Evolutionary conservation across 2,797 vertebrate genomes (phyloP).

Genomic region (Brachyalestes nurse): DNA sequence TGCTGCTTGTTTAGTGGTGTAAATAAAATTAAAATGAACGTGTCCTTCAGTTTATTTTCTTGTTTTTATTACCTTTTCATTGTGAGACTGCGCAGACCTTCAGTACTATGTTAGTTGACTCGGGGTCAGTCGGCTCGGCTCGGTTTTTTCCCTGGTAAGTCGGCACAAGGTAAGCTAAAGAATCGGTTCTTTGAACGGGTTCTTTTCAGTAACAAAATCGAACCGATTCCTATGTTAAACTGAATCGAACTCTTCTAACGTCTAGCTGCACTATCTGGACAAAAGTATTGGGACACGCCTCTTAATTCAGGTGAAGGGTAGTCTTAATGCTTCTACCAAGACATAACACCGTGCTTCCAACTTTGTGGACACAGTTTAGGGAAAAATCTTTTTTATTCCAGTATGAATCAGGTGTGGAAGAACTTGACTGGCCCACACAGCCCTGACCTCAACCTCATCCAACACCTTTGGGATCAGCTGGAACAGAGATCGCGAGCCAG

Average conservation of each 20-base stretch:
- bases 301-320: no score
- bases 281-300: no score
- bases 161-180: neutral
- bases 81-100: neutral
- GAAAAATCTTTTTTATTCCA: no score
- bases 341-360: no score
- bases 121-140: neutral
- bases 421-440: no score
- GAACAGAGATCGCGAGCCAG: no score
- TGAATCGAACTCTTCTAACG: neutral
- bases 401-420: no score
- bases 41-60: no score
- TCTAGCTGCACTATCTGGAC: neutral
- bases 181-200: neutral
- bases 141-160: constrained; percentile 39
- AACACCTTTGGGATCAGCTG: no score
- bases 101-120: constrained; percentile 10
- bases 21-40: neutral
- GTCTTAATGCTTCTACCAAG: no score
- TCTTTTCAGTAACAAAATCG: neutral
- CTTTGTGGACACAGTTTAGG: no score
- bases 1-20: constrained; percentile 1
- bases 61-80: neutral
- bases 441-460: no score
- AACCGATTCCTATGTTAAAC: neutral